Evolutionary conservation across 2,797 vertebrate species (phyloP), one percentile per base, ranked within the genome.

Genomic region (Enoplosus armatus): DNA sequence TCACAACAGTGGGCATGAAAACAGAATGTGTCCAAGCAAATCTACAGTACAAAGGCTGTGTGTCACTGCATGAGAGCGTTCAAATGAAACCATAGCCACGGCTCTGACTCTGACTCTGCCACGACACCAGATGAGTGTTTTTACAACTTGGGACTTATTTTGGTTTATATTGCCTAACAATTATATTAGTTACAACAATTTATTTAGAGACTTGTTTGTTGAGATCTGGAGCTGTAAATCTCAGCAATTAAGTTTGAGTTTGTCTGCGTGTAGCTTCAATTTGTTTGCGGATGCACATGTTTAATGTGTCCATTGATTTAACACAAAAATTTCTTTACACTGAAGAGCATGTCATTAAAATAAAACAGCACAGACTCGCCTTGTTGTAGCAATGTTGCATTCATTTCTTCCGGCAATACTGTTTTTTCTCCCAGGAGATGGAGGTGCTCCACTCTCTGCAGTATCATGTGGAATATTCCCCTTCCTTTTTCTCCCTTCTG

Each of bases 1-100:
- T 87, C 84, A 85, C 78, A 91, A 79, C 84, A 89, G 70, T 39
- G 68, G 48, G 73, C 75, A 63, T 73, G 66, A 85, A 80, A 85
- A 80, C 80, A 75, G 50, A 77, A 26, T 33, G 50, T 85, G 83
- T 85, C 85, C 69, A 79, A 85, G 65, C 26, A 14, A 75, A 88
- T 90, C 56, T 65, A 66, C 48, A 58, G 39, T 33, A 75, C 60
- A 80, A 82, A 77, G 47, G 48, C 66, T 58, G 72, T 9, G 63
- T 78, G 72, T 85, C 70, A 51, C 39, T 61, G 64, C 71, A 54
- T 56, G 70, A 69, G 53, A 48, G 68, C 20, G 2, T 83, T 73
- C 43, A 77, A 69, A 64, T 56, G 33, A 77, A 80, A 75, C 16
- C 72, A 43, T 8, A 66, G 29, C 72, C 59, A 15, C 3, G 3